Evolutionary conservation across 2,888 invertebrate species (phyloP).

Genomic region (Meandrusa payeni): DNA sequence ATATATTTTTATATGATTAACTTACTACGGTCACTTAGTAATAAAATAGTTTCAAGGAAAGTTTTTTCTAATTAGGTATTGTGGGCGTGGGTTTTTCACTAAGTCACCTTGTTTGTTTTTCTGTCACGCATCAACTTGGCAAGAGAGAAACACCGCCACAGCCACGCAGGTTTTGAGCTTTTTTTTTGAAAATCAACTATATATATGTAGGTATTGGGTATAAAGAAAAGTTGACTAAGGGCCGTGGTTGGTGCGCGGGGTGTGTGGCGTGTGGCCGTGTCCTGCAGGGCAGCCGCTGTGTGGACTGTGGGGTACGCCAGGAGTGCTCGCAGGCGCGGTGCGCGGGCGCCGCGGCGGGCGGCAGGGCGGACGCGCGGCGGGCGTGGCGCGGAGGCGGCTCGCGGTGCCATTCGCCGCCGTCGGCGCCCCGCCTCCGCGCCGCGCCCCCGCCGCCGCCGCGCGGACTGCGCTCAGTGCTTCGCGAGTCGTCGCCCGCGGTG

Average conservation of each 20-base stretch:
- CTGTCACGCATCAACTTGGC: too few relatives aligned
- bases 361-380: conserved; percentile 40
- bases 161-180: too few relatives aligned
- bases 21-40: too few relatives aligned
- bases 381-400: conserved; percentile 45
- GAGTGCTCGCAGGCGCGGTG: conserved; percentile 29
- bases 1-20: too few relatives aligned
- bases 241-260: conserved; percentile 22
- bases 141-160: too few relatives aligned
- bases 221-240: too few relatives aligned
- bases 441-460: conserved; percentile 53
- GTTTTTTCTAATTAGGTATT: too few relatives aligned
- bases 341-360: conserved; percentile 36
- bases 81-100: too few relatives aligned
- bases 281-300: conserved; percentile 30
- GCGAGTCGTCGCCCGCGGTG: conserved; percentile 54
- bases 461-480: conserved; percentile 62
- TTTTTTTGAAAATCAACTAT: too few relatives aligned
- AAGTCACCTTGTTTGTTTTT: too few relatives aligned
- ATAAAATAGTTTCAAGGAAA: too few relatives aligned
- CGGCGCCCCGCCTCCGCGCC: conserved; percentile 46
- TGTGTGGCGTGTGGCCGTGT: conserved; percentile 32
- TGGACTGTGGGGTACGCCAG: conserved; percentile 29
- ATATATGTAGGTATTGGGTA: too few relatives aligned
- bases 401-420: conserved; percentile 42